Evolutionary conservation across 1,140 invertebrate species (phyloP), one percentile per base, ranked within the genome.

Genomic region (Harpegnathos saltator): DNA sequence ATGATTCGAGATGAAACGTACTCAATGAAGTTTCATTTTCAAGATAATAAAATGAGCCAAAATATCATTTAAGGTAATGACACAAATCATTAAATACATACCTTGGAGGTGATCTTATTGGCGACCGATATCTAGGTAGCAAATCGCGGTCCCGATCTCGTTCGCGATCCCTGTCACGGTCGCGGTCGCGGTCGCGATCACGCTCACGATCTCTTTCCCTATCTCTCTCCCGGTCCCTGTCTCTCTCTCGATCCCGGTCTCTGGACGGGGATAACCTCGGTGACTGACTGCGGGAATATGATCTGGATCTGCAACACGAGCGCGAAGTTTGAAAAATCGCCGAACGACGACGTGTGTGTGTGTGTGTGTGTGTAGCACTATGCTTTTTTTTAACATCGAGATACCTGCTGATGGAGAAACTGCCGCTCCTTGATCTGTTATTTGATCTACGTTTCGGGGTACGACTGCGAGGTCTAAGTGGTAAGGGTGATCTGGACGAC

Each of bases 331-430:
- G 1, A 86, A 58, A 14, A 85, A 58, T 68, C 17, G 0, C 52
- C 9, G 38, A 44, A 11, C 38, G 38, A 44, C 3, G 29, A 33
- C 29, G 1, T 33, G 1, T 33, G 5, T 33, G n/a, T n/a, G 0
- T 2, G 1, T 50, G 15, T 19, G 19, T 4, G 11, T 3, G 9
- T 11, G 29, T 19, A 3, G 3, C 12, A 4, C 33, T 1, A 17
- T 63, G 48, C 24, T 66, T 63, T 17, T 56, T 85, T 75, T 15
- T 65, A 74, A 74, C 75, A 48, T n/a, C n/a, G 26, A 78, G 89
- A 85, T 91, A 95, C 95, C 95, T 94, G 93, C 95, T 95, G 1
- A 95, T 94, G 19, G 95, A 95, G 58, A 95, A 94, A 71, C 93
- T 94, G 12, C 94, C 92, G 48, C 94, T 94, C 62, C 94, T 91